These are phyloP conservation scores for Agapornis roseicollis DNA, from an alignment of 2,113 vertebrate species.

Conservation along the genomic window DNA sequence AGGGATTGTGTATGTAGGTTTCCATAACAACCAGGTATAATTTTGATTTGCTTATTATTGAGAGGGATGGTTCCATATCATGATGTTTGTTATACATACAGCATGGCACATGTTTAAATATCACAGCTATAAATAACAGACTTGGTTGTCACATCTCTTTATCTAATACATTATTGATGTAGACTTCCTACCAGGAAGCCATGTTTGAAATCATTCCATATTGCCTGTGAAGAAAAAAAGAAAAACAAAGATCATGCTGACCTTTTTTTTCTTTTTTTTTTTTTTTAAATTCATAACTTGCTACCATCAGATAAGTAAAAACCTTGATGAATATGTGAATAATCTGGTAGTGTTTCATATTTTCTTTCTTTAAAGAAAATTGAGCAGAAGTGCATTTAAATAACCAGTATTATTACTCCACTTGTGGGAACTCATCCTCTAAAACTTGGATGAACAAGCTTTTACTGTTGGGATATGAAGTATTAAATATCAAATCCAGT, in stretches of 20 bases:
- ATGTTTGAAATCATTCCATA: conserved; percentile 77
- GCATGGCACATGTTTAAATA: not conserved
- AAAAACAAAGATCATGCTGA: conserved; percentile 33
- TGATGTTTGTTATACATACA: not conserved
- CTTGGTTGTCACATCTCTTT: not conserved
- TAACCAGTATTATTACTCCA: not conserved
- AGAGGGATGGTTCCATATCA: not conserved
- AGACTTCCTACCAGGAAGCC: conserved; percentile 72
- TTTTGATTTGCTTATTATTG: conserved; percentile 5
- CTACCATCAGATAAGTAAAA: conserved; percentile 73
- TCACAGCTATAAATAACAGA: not conserved
- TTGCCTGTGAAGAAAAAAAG: conserved; percentile 57
- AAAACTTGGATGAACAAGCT: not conserved
- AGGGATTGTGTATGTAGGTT: not conserved
- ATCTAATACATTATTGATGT: conserved; percentile 72
- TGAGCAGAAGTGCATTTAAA: not conserved
- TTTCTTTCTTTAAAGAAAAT: not conserved
- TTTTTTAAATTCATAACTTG: conserved; percentile 70
- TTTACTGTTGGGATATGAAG: not conserved
- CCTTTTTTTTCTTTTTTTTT: not conserved
- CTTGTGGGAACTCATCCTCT: not conserved
- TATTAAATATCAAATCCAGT: not conserved
- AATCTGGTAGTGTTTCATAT: not conserved
- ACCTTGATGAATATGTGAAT: not conserved
- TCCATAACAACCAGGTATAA: not conserved